These are phyloP conservation scores for Cyprinodon diabolis DNA, from an alignment of 2,797 vertebrate genomes.

Conservation along the genomic window DNA sequence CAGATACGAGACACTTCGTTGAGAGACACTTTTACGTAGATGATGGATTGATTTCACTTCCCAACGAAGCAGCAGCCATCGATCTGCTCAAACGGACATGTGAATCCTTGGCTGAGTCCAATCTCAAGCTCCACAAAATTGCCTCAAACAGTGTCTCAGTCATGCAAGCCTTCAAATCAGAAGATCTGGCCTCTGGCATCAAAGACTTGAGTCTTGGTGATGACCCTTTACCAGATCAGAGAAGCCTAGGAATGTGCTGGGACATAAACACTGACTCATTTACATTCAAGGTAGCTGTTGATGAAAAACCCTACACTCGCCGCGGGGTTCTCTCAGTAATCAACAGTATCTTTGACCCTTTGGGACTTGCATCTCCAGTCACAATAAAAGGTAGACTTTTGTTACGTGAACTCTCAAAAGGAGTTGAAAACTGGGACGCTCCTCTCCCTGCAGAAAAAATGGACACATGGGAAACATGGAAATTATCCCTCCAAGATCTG, in stretches of 20 bases:
- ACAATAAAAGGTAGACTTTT: not conserved
- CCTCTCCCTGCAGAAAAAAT: not conserved
- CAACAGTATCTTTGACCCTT: constrained; percentile 1
- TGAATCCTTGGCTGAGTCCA: too few relatives aligned
- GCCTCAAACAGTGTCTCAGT: not conserved
- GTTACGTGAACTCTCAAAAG: not conserved
- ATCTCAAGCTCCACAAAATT: constrained; percentile 6
- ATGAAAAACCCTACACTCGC: not conserved
- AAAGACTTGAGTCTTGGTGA: not conserved
- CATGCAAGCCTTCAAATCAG: not conserved
- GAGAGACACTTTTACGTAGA: not conserved
- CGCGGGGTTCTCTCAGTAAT: not conserved
- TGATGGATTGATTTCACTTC: not conserved
- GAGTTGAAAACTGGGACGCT: not conserved
- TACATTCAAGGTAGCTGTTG: not conserved
- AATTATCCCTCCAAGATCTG: not conserved
- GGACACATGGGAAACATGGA: not conserved
- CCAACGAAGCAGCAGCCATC: not conserved
- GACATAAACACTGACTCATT: not conserved
- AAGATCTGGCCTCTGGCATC: not conserved
- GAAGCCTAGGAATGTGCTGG: constrained; percentile 1
- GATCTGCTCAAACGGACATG: not conserved
- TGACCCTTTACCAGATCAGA: not conserved
- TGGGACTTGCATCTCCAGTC: not conserved
- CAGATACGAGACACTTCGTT: not conserved